These are phyloP conservation scores for Crocallis elinguaria DNA, from an alignment of 2,888 invertebrate genomes.

Conservation along the genomic window DNA sequence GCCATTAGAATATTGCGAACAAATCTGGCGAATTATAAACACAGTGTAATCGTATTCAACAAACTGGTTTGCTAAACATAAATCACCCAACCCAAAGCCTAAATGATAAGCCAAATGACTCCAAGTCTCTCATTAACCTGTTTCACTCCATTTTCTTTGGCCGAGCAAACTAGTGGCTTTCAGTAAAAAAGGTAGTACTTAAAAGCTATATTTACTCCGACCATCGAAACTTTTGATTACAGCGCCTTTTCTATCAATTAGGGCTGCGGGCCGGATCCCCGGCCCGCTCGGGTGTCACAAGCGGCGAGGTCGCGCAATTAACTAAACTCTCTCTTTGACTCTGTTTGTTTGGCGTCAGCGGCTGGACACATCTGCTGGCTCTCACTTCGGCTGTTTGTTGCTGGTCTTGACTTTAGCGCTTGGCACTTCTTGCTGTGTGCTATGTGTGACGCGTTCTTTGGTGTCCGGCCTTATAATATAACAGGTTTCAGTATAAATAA, in stretches of 20 bases:
- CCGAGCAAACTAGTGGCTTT: conserved; percentile 8
- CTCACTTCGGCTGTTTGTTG: not conserved
- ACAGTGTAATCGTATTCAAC: no score
- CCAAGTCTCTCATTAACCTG: conserved; percentile 2
- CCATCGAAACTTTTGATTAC: conserved; percentile 36
- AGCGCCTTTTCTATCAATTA: conserved; percentile 30
- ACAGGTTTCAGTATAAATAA: no score
- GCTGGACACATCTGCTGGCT: not conserved
- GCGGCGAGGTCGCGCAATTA: not conserved
- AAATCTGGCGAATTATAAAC: no score
- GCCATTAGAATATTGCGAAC: no score
- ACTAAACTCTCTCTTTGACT: conserved; percentile 4
- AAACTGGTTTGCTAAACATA: no score
- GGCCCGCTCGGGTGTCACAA: conserved; percentile 2
- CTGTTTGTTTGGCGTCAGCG: not conserved
- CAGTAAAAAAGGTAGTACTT: conserved; percentile 12
- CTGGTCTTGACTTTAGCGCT: no score
- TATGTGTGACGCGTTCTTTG: no score
- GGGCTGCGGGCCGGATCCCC: not conserved
- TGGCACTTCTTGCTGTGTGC: no score
- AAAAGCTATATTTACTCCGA: conserved; percentile 31
- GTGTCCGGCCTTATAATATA: no score
- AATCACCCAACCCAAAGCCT: no score
- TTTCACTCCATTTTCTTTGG: conserved; percentile 5
- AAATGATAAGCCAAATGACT: not conserved